Evolutionary conservation across 2,888 invertebrate species (phyloP).

Genomic region (Rutpela maculata): DNA sequence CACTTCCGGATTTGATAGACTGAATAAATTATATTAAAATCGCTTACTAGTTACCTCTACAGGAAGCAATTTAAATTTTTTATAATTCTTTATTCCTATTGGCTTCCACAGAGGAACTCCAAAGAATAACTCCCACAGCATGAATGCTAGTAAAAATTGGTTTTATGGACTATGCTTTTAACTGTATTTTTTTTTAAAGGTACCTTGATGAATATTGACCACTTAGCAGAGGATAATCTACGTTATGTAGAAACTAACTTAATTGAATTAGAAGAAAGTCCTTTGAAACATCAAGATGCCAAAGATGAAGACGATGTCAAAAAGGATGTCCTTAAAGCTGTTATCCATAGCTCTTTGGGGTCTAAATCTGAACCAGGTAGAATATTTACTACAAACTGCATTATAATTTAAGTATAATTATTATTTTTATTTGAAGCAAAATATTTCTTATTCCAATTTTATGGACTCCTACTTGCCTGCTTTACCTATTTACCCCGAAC

Average conservation of each 20-base stretch:
- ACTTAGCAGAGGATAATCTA: constrained; percentile 56
- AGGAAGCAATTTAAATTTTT: no score
- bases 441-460: no score
- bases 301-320: constrained; percentile 74
- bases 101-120: no score
- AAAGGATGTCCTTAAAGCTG: constrained; percentile 76
- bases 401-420: not conserved
- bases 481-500: no score
- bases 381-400: not conserved
- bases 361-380: constrained; percentile 68
- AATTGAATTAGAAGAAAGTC: constrained; percentile 43
- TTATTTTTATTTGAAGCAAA: no score
- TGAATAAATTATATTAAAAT: no score
- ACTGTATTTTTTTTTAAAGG: constrained; percentile 42
- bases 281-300: constrained; percentile 50
- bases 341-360: constrained; percentile 82
- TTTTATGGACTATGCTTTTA: not conserved
- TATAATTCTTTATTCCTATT: no score
- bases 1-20: no score
- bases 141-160: no score
- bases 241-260: constrained; percentile 43
- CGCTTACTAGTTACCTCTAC: no score
- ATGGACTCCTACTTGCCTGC: no score
- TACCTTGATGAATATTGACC: constrained; percentile 57
- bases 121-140: no score